These are phyloP conservation scores for Molossus molossus DNA, from an alignment of 2,797 vertebrate genomes.

Conservation along the genomic window DNA sequence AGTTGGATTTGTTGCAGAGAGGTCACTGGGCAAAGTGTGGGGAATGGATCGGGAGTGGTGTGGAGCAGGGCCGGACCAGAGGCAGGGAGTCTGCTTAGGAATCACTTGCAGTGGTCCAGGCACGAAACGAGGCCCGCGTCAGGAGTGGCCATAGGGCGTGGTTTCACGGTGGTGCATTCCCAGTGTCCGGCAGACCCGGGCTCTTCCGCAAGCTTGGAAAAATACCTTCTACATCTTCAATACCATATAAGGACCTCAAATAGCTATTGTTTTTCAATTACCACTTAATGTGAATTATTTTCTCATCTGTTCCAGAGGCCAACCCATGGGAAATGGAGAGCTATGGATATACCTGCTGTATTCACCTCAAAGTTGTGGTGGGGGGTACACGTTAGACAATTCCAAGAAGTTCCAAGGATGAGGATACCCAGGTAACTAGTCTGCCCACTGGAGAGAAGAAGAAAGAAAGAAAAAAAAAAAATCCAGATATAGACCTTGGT, in stretches of 20 bases:
- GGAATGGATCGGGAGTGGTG: background rate
- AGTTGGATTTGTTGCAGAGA: background rate
- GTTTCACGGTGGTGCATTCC: background rate
- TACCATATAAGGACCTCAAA: background rate
- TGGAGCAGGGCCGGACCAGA: background rate
- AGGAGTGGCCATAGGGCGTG: no score
- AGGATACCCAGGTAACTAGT: no score
- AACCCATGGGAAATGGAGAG: background rate
- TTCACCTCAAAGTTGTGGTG: background rate
- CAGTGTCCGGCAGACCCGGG: background rate
- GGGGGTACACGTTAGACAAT: background rate
- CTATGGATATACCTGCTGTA: background rate
- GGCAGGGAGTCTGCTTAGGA: background rate
- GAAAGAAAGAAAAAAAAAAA: background rate
- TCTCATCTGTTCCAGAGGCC: background rate
- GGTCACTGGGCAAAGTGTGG: background rate
- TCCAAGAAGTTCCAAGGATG: background rate
- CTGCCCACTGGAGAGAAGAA: background rate
- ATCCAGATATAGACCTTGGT: background rate
- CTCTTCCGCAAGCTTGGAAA: background rate
- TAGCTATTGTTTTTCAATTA: background rate
- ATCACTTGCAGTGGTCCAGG: background rate
- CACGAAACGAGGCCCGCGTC: rapidly evolving
- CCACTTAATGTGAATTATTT: background rate
- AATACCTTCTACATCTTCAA: background rate